Base-by-base conservation (phyloP, 2,797 vertebrate genomes). In the Peromyscus attwateri region DNA sequence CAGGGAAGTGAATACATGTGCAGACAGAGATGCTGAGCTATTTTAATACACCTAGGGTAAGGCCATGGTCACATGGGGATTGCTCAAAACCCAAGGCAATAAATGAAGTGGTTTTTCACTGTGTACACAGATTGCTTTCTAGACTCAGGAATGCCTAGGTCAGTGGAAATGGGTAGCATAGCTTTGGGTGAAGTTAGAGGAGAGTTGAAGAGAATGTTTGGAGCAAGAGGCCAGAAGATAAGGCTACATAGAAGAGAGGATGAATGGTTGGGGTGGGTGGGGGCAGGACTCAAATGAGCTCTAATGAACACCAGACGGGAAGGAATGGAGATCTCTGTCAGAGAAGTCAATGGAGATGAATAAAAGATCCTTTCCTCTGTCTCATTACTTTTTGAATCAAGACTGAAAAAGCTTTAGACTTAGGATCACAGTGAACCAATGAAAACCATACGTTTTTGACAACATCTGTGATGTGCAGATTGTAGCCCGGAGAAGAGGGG, bases 301-400 rank as follows among this genome's bases (percentile, higher is more conserved):
- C 95, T 77, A 79, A 49, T 75, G 60, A 93, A 13, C 34, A 83
- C 25, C 31, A 95, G 52, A 21, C 37, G 16, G 49, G 60, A 37
- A 89, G 25, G 9, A 81, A 84, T n/a, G 49, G 55, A 93, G 94
- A 52, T 52, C 6, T 3, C 46, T 52, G 68, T 82, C 81, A 75
- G 66, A 16, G 46, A 94, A 94, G 40, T 70, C 87, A 91, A 46
- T 1, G 4, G 40, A 37, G 82, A 55, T 82, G 27, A 85, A 75
- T 21, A 66, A 87, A 88, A 83, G 4, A 46, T 75, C 55, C 27
- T 90, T 73, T 34, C 60, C n/a, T 89, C 40, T 17, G 46, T 89
- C 55, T 94, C 57, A 82, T 19, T 96, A 83, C 25, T 71, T 80
- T 95, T 87, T 68, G 23, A 97, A 29, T 76, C 40, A 60, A 17